phyloP scores from a whole-genome alignment of 2,888 invertebrate species.

The Lepetodrilus schrolli region DNA sequence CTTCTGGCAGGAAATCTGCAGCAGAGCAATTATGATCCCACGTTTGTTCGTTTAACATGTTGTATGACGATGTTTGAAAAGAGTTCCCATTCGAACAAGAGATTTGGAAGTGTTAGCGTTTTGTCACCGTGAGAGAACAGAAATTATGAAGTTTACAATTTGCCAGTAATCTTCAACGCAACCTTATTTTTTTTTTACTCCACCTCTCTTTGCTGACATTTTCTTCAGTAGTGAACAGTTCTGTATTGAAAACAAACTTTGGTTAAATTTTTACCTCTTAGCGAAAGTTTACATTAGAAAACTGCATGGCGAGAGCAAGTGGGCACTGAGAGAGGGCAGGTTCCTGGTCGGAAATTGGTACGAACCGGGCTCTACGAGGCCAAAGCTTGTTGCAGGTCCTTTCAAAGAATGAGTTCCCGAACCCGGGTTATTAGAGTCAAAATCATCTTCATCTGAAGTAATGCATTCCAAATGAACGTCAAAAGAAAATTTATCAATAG shows the following conservation, averaged over 20 bases:
- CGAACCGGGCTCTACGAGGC: neutral
- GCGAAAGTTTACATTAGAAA: constrained; percentile 6
- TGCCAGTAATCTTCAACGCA: neutral
- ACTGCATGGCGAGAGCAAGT: neutral
- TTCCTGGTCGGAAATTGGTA: constrained; percentile 26
- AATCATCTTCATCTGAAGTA: neutral
- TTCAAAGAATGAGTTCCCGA: neutral
- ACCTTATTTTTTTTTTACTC: neutral
- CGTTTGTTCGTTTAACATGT: neutral
- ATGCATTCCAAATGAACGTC: constrained; percentile 24
- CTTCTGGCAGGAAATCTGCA: constrained; percentile 1
- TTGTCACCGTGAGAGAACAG: neutral
- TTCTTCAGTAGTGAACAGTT: neutral
- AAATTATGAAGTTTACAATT: neutral
- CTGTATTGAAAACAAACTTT: neutral
- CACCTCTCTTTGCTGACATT: neutral
- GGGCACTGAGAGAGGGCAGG: neutral
- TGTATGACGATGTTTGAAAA: neutral
- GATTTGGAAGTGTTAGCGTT: neutral
- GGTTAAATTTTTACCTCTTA: constrained; percentile 7
- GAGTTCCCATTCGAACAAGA: neutral
- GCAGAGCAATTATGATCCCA: constrained; percentile 6
- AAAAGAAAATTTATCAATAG: constrained; percentile 5
- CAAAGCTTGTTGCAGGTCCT: neutral
- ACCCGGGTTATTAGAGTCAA: constrained; percentile 12